A percentile compares a stretch with the other conserved stretches of the same genome.
Conservation (phyloP, 2,113 vertebrate species). For the Accipiter cooperii region DNA sequence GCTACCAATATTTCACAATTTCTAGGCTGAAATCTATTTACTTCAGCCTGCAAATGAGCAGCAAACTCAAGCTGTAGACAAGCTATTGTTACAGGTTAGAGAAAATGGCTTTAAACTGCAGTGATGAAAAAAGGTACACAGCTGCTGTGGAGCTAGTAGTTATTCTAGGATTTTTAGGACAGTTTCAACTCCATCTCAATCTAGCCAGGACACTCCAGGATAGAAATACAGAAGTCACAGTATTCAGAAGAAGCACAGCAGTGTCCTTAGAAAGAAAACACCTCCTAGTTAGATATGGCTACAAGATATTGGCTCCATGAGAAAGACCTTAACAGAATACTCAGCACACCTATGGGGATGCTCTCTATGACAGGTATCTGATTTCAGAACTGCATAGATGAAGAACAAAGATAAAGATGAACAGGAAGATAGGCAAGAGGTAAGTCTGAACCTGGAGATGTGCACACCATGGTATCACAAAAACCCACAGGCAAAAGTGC, state of each 20-base stretch:
- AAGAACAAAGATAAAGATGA: not conserved
- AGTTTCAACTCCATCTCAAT: not conserved
- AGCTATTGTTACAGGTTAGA: not conserved
- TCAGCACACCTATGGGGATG: not conserved
- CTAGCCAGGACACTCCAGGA: not conserved
- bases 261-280: not conserved
- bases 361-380: not conserved
- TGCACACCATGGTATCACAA: not conserved
- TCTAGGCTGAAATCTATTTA: not conserved
- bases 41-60: not conserved
- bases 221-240: not conserved
- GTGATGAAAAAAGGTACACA: not conserved
- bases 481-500: not conserved
- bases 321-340: not conserved
- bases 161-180: not conserved
- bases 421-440: not conserved
- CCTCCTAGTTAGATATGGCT: not conserved
- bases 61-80: not conserved
- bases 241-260: not conserved
- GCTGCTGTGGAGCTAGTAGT: not conserved
- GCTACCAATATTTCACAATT: not conserved
- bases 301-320: not conserved
- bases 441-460: not conserved
- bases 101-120: not conserved
- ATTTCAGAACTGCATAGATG: not conserved